Percentiles rank a stretch among this genome's conserved stretches.
phyloP scores from a whole-genome alignment of 2,888 invertebrate genomes.

The Drosophila siamana region DNA sequence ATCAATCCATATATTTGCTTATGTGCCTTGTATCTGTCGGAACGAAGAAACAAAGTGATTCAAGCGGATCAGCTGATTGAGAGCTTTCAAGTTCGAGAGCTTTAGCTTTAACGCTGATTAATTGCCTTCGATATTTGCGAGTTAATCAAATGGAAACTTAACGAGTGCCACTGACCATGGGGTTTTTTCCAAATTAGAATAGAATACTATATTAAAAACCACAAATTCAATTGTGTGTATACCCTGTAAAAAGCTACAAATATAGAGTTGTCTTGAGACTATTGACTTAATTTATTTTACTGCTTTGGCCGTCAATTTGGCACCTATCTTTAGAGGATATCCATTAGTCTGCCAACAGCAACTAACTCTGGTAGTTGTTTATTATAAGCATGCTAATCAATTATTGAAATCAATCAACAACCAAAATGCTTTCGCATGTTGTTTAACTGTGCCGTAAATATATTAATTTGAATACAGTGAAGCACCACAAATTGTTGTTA shows the following conservation, averaged over 20 bases:
- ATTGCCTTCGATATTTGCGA: background rate
- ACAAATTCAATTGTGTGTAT: background rate
- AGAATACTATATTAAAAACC: background rate
- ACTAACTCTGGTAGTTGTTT: background rate
- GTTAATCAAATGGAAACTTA: conserved; percentile 9
- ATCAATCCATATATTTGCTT: conserved; percentile 3
- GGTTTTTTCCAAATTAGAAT: conserved; percentile 4
- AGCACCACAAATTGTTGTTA: background rate
- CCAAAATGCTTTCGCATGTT: background rate
- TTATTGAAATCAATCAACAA: conserved; percentile 20
- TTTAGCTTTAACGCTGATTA: conserved; percentile 6
- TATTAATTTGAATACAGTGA: conserved; percentile 4
- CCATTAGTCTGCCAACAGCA: background rate
- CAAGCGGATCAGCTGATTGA: background rate
- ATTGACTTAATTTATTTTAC: too few relatives aligned
- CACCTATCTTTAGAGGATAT: too few relatives aligned
- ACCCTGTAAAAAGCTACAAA: background rate
- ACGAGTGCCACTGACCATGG: background rate
- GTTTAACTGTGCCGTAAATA: conserved; percentile 9
- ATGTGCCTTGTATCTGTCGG: background rate
- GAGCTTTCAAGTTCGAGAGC: conserved; percentile 12
- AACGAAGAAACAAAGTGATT: background rate
- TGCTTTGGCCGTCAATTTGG: too few relatives aligned
- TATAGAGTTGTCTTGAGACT: too few relatives aligned
- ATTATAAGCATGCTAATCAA: conserved; percentile 21